A percentile compares a stretch with the other conserved stretches of the same genome.
Evolutionary conservation across 2,113 vertebrate genomes (phyloP).

Genomic region (Nycticorax nycticorax): DNA sequence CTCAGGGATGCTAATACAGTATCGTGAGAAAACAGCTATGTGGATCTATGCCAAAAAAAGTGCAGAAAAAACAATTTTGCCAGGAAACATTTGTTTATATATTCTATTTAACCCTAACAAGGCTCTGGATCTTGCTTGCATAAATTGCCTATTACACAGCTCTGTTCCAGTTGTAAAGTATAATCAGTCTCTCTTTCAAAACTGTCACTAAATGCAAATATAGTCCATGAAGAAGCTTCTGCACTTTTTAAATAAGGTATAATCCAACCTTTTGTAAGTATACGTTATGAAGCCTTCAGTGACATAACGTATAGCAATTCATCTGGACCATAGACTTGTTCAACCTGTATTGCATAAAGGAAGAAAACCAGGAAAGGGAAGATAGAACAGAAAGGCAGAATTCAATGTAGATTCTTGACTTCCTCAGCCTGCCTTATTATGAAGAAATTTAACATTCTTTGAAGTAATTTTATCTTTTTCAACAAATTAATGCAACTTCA

Average conservation of each 20-base stretch:
- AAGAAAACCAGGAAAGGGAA: not conserved
- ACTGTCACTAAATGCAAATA: not conserved
- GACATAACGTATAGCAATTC: not conserved
- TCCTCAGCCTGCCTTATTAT: not conserved
- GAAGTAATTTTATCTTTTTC: not conserved
- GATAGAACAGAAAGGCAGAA: not conserved
- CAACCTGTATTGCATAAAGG: not conserved
- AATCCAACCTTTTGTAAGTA: not conserved
- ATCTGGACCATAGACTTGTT: not conserved
- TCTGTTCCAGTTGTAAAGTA: not conserved
- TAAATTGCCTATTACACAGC: not conserved
- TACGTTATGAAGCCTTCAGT: accelerated
- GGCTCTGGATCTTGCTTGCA: not conserved
- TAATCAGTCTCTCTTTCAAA: not conserved
- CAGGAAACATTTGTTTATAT: not conserved
- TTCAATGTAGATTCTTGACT: accelerated
- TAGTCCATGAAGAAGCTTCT: not conserved
- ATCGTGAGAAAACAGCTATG: not conserved
- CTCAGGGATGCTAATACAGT: not conserved
- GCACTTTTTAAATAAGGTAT: not conserved
- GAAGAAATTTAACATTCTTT: not conserved
- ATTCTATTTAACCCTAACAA: not conserved
- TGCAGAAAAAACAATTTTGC: not conserved
- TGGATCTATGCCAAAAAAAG: not conserved
- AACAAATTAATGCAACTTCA: not conserved